These are phyloP conservation scores for Sphinx pinastri DNA, from an alignment of 2,888 invertebrate species.

Conservation along the genomic window DNA sequence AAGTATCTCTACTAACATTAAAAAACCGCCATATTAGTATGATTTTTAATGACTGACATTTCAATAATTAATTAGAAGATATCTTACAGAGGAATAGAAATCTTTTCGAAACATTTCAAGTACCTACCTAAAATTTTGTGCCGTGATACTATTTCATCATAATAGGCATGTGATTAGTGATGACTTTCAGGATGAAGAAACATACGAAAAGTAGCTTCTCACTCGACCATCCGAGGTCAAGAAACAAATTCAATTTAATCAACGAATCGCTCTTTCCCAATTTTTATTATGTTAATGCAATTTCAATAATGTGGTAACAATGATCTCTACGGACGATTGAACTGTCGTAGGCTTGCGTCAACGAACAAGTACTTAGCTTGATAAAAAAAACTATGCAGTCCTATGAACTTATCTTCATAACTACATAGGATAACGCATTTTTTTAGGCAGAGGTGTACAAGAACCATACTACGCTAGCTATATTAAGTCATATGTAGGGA, in stretches of 20 bases:
- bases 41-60: too few relatives aligned
- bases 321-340: conserved; percentile 41
- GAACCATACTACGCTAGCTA: too few relatives aligned
- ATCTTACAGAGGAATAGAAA: too few relatives aligned
- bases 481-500: too few relatives aligned
- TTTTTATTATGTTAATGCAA: conserved; percentile 21
- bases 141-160: too few relatives aligned
- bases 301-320: conserved; percentile 33
- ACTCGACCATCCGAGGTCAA: conserved; percentile 13
- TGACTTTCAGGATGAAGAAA: conserved; percentile 1
- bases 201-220: background rate
- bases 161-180: background rate
- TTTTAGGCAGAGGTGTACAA: too few relatives aligned
- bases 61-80: too few relatives aligned
- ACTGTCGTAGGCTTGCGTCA: conserved; percentile 39
- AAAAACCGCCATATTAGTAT: too few relatives aligned
- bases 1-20: too few relatives aligned
- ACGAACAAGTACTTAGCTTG: conserved; percentile 23
- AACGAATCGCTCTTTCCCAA: conserved; percentile 22
- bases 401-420: conserved; percentile 3
- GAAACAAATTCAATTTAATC: conserved; percentile 12
- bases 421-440: too few relatives aligned
- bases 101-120: background rate
- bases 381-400: conserved; percentile 5
- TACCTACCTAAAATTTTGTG: background rate